Conservation (phyloP, 2,797 vertebrate species). For the Muscicapa comitata region DNA sequence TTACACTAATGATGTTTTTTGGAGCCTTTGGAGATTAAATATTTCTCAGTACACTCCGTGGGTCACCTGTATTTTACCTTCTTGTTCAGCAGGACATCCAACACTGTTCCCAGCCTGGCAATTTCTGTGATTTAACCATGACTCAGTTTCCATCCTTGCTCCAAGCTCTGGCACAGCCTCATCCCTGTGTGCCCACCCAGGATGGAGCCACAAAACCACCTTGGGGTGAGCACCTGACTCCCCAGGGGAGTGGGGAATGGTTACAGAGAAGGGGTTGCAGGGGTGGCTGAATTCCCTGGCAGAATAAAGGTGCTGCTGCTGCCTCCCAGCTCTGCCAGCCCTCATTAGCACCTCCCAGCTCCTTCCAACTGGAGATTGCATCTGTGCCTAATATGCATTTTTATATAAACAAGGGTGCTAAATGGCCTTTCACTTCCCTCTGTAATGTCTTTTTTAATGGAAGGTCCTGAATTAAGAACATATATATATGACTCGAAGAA, state of each 20-base stretch:
- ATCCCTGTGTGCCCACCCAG: neutral
- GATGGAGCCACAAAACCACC: neutral
- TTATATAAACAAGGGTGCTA: slow-evolving; percentile 50
- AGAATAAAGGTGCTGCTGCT: neutral
- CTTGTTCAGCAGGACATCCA: neutral
- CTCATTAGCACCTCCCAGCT: slow-evolving; percentile 67
- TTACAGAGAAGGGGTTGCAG: neutral
- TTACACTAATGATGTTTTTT: rapidly evolving
- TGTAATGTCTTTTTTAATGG: slow-evolving; percentile 65
- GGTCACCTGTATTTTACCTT: neutral
- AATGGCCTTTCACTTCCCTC: slow-evolving; percentile 45
- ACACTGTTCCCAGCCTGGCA: neutral
- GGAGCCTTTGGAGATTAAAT: neutral
- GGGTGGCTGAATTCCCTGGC: neutral
- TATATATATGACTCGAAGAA: slow-evolving; percentile 21
- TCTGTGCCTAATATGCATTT: slow-evolving; percentile 58
- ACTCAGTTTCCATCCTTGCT: rapidly evolving
- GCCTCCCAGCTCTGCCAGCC: slow-evolving; percentile 52
- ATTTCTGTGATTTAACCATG: neutral
- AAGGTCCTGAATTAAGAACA: slow-evolving; percentile 59
- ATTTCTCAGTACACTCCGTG: rapidly evolving
- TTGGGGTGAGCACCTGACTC: rapidly evolving
- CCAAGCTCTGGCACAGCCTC: too few relatives aligned
- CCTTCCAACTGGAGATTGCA: slow-evolving; percentile 2
- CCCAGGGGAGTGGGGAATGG: rapidly evolving